phyloP scores from a whole-genome alignment of 2,797 vertebrate species.

The Eulemur rubriventer region DNA sequence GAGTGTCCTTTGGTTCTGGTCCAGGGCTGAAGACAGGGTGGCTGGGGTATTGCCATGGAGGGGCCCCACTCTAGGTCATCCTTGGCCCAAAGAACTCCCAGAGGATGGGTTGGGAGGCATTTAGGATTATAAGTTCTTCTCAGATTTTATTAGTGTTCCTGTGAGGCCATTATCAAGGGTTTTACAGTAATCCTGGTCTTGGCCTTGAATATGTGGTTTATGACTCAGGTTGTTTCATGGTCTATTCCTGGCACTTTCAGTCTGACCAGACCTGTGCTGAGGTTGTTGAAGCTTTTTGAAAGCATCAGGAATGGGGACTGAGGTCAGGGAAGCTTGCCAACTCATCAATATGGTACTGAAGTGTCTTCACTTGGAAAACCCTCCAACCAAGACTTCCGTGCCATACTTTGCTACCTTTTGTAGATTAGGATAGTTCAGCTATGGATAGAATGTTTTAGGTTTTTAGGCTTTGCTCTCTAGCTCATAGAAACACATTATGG shows the following conservation, averaged over 20 bases:
- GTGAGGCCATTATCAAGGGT: background rate
- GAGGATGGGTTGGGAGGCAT: background rate
- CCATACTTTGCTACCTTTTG: background rate
- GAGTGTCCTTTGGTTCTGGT: background rate
- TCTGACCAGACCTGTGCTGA: background rate
- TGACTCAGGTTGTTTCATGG: constrained; percentile 3
- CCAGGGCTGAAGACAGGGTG: background rate
- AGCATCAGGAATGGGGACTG: constrained; percentile 3
- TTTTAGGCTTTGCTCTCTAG: background rate
- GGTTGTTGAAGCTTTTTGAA: background rate
- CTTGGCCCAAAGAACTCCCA: background rate
- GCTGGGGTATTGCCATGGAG: no score
- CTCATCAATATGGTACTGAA: background rate
- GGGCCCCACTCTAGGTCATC: background rate
- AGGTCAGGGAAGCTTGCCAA: background rate
- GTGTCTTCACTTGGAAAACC: background rate
- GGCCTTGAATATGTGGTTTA: background rate
- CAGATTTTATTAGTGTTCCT: background rate
- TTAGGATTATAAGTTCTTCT: background rate
- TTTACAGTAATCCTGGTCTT: background rate
- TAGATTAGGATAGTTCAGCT: background rate
- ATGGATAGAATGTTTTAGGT: background rate
- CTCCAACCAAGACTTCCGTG: background rate
- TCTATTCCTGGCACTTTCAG: background rate
- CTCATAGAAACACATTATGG: background rate